phyloP scores from a whole-genome alignment of 2,113 vertebrate genomes.

The Oreochromis niloticus region DNA sequence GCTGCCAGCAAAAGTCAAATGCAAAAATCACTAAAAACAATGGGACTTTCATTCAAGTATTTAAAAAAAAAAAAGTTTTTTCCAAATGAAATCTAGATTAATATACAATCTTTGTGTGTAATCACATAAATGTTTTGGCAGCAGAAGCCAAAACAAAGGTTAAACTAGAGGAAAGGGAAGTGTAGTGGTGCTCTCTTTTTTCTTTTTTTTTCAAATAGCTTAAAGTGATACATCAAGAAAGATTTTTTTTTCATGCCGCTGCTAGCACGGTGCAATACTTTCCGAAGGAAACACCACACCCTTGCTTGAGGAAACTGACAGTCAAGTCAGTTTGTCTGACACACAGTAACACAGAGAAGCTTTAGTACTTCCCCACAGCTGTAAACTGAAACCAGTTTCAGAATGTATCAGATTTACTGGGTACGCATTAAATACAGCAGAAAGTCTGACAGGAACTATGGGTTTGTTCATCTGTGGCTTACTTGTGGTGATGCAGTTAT shows the following conservation, averaged over 20 bases:
- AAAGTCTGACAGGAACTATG: background rate
- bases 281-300: constrained; percentile 28
- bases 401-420: background rate
- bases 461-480: background rate
- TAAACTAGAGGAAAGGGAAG: background rate
- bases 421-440: background rate
- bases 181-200: background rate
- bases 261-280: background rate
- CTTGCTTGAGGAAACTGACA: background rate
- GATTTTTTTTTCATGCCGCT: background rate
- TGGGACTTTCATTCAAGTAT: background rate
- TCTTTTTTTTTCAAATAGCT: background rate
- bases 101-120: background rate
- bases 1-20: background rate
- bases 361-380: background rate
- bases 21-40: background rate
- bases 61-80: background rate
- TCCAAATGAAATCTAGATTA: background rate
- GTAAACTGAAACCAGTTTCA: background rate
- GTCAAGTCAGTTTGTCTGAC: background rate
- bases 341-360: background rate
- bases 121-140: background rate
- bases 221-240: background rate
- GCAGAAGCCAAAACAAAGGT: background rate
- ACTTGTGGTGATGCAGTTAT: background rate